These are phyloP conservation scores for Anniella stebbinsi DNA, from an alignment of 2,797 vertebrate genomes.

Conservation along the genomic window DNA sequence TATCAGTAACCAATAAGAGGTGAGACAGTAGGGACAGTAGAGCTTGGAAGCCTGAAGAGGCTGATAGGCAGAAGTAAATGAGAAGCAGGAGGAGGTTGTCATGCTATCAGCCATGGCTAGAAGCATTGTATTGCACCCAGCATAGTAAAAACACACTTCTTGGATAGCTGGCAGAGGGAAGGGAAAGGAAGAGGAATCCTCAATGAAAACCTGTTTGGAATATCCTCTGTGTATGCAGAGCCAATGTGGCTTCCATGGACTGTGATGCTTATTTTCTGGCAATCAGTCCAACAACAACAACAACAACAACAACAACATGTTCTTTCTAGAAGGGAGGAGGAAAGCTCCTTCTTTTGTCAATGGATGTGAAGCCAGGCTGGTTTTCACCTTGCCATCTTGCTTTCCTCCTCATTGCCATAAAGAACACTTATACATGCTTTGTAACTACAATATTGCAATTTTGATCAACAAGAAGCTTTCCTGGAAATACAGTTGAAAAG, in stretches of 20 bases:
- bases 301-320: no score
- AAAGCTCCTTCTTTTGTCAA: no score
- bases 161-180: background rate
- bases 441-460: no score
- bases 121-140: background rate
- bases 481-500: background rate
- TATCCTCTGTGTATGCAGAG: background rate
- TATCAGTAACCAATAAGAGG: background rate
- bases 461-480: background rate
- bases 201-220: background rate
- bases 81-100: background rate
- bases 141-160: background rate
- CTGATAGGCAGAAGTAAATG: background rate
- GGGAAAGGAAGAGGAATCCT: background rate
- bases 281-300: background rate
- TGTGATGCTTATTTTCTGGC: background rate
- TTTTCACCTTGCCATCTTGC: no score
- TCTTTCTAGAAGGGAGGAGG: no score
- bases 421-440: no score
- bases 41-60: background rate
- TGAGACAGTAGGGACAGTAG: background rate
- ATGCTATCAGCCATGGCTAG: background rate
- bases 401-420: no score
- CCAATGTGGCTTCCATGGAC: background rate
- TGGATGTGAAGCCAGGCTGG: no score